Evolutionary conservation across 2,113 vertebrate species (phyloP), one percentile per base, ranked within the genome.

Genomic region (Eudyptes chrysolophus): DNA sequence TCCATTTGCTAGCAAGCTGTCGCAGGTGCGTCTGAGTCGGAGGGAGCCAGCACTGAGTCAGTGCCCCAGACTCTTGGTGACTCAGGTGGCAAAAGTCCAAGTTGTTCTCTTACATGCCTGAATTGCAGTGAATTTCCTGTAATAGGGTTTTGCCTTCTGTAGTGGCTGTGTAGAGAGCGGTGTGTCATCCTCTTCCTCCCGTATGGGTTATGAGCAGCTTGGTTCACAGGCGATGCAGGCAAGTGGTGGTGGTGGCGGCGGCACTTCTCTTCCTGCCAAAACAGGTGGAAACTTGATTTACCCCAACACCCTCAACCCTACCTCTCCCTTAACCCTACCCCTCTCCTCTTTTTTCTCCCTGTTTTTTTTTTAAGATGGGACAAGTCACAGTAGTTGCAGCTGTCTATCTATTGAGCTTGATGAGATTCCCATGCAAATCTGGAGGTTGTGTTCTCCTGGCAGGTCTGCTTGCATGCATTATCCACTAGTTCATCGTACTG

Each of bases 31-130:
- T 89, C 30, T 51, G 74, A 66, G 70, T 69, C 0, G 0, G 44
- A 48, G 70, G 40, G 52, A 89, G 61, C 55, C 25, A 60, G 38
- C 84, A 30, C 64, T 95, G 93, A 90, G 58, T 92, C 95, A 61
- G 34, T 30, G 75, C 75, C 49, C 27, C 48, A n/a, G 76, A 29
- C 58, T 87, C 27, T 46, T 36, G 58, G 74, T 95, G 96, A 94
- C 66, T 96, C 92, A 93, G 84, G 84, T 93, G 69, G 92, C 60
- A 94, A 52, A 77, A 89, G 74, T 66, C 83, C 82, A 90, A 64
- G 40, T 74, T 0, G 1, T 92, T 87, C 49, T 78, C 46, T 66
- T 65, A 20, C 65, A 40, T 5, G 22, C 34, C 64, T 91, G 86
- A 88, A 51, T 60, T 58, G 44, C 52, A 52, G 60, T 0, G 2